These are phyloP conservation scores for Leuctra nigra DNA, from an alignment of 2,888 invertebrate genomes.

Conservation along the genomic window DNA sequence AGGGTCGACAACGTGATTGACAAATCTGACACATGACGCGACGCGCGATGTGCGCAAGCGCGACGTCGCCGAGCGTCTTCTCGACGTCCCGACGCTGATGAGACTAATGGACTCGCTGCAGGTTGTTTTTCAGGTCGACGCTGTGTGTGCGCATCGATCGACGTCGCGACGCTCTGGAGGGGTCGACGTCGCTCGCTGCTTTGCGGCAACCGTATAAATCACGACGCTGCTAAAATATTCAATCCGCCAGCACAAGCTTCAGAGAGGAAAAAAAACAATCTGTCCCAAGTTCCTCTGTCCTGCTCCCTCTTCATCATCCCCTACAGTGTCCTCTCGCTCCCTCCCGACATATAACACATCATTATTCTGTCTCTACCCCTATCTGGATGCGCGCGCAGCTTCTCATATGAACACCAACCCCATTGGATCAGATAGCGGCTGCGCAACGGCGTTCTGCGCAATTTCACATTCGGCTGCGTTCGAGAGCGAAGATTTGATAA, in stretches of 20 bases:
- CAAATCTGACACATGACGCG: no score
- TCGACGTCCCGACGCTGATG: slow-evolving; percentile 3
- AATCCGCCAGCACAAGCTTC: slow-evolving; percentile 21
- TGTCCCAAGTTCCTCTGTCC: slow-evolving; percentile 20
- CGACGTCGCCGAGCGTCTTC: background rate
- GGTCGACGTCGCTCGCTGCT: background rate
- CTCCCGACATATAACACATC: slow-evolving; percentile 9
- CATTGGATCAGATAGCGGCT: slow-evolving; percentile 8
- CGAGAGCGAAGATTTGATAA: background rate
- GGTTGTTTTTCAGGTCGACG: no score
- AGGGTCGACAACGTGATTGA: no score
- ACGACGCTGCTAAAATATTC: slow-evolving; percentile 25
- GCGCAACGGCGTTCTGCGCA: slow-evolving; percentile 3
- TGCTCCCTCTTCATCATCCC: background rate
- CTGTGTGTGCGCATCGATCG: no score
- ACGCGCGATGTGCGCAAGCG: background rate
- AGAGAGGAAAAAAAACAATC: slow-evolving; percentile 22
- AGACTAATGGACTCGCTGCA: no score
- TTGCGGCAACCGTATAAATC: slow-evolving; percentile 22
- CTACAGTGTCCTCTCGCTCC: slow-evolving; percentile 2
- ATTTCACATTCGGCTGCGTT: slow-evolving; percentile 2
- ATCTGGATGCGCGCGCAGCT: slow-evolving; percentile 1
- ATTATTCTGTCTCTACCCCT: slow-evolving; percentile 17
- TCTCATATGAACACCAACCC: background rate
- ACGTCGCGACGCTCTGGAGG: slow-evolving; percentile 1